phyloP scores from a whole-genome alignment of 2,797 vertebrate species.

The Gadopsis marmoratus region DNA sequence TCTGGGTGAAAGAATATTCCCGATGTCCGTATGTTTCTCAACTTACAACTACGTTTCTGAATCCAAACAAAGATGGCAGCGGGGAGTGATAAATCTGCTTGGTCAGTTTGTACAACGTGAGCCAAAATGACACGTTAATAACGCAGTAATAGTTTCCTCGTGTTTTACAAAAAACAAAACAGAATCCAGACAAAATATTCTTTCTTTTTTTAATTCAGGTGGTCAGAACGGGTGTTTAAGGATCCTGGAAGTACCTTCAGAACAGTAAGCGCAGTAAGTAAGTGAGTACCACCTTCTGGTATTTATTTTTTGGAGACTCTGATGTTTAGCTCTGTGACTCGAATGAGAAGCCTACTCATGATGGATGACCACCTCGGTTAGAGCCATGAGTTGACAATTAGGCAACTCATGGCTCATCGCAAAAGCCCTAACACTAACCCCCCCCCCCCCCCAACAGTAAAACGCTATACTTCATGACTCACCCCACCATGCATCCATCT shows the following conservation, averaged over 20 bases:
- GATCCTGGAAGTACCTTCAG: not conserved
- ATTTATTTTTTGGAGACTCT: not conserved
- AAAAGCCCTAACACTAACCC: not conserved
- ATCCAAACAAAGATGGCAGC: not conserved
- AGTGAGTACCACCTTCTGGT: not conserved
- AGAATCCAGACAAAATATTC: not conserved
- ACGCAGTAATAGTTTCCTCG: not conserved
- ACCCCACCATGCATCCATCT: not conserved
- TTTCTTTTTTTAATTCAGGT: not conserved
- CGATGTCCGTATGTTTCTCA: no score
- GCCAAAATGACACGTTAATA: not conserved
- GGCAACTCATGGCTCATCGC: not conserved
- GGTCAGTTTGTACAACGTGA: not conserved
- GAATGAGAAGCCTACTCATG: not conserved
- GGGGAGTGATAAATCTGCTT: not conserved
- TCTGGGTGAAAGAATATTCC: not conserved
- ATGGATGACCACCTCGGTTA: constrained; percentile 24
- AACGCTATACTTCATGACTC: not conserved
- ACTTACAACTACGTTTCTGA: not conserved
- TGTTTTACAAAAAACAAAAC: no score
- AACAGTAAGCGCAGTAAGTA: not conserved
- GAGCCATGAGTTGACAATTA: constrained; percentile 29
- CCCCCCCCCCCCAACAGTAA: not conserved
- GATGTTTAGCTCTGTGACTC: not conserved
- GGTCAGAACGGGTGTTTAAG: not conserved